Evolutionary conservation across 35 echinoderm and acorn worm species (phyloP).

Genomic region (Ptychodera flava): DNA sequence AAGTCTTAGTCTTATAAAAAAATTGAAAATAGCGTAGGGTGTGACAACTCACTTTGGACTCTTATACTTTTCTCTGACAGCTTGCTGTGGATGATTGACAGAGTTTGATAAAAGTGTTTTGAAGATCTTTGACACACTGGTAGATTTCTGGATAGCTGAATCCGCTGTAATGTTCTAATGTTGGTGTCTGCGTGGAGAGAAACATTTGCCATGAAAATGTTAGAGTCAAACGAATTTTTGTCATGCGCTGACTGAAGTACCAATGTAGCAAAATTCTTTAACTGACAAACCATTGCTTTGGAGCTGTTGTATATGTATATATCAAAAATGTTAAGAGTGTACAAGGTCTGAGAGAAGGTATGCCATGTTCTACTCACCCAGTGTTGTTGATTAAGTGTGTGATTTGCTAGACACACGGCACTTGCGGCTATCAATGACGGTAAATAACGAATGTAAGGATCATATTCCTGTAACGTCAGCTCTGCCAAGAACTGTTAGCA

Average conservation of each 20-base stretch:
- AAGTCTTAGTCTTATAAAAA: no score
- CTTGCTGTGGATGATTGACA: slow-evolving; percentile 61
- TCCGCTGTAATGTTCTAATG: slow-evolving; percentile 31
- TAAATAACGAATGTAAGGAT: slow-evolving; percentile 70
- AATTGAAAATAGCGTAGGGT: no score
- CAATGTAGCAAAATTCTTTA: neutral
- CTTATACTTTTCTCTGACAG: slow-evolving; percentile 95
- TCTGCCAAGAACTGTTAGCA: slow-evolving; percentile 85
- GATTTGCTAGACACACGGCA: slow-evolving; percentile 78
- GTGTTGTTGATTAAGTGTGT: slow-evolving; percentile 49
- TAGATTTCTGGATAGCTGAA: slow-evolving; percentile 61
- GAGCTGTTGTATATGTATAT: neutral
- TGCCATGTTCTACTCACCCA: slow-evolving; percentile 61
- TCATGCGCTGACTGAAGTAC: neutral
- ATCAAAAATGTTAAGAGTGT: no score
- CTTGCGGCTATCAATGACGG: slow-evolving; percentile 81
- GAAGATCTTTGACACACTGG: slow-evolving; percentile 59
- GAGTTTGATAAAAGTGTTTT: slow-evolving; percentile 60
- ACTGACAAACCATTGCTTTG: neutral
- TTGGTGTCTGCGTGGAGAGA: slow-evolving; percentile 42
- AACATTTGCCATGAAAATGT: slow-evolving; percentile 6
- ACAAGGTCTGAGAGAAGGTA: neutral
- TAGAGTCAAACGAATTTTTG: neutral
- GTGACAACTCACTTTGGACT: slow-evolving; percentile 84
- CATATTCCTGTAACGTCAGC: slow-evolving; percentile 82